A percentile compares a stretch with the other conserved stretches of the same genome.
Conservation (phyloP, 2,113 vertebrate species). For the Myrmecobius fasciatus region DNA sequence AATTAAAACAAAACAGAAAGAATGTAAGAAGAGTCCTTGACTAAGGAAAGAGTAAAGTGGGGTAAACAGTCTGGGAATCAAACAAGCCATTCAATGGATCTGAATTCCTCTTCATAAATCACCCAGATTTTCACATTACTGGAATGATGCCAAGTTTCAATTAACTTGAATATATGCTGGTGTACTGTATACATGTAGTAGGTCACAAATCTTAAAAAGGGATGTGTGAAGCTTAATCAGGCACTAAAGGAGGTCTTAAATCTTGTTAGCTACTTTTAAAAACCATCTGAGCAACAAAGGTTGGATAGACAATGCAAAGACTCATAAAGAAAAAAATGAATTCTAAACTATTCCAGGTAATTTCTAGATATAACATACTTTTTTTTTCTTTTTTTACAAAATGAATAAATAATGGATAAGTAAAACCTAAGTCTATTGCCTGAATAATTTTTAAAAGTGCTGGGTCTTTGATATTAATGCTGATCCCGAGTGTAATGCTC, state of each 20-base stretch:
- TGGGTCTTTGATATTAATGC: conserved; percentile 6
- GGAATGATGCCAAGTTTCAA: not conserved
- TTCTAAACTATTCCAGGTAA: not conserved
- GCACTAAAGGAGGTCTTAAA: not conserved
- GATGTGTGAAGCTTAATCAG: no score
- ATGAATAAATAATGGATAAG: not conserved
- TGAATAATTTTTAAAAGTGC: conserved; percentile 19
- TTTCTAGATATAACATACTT: not conserved
- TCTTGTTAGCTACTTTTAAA: not conserved
- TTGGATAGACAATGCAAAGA: not conserved
- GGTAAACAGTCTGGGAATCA: not conserved
- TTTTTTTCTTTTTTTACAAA: not conserved
- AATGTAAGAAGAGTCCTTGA: not conserved
- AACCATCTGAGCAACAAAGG: not conserved
- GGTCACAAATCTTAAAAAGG: not conserved
- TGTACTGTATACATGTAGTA: not conserved
- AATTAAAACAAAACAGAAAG: not conserved
- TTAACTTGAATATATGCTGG: not conserved
- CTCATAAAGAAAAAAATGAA: not conserved
- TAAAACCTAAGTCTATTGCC: not conserved
- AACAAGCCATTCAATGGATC: not conserved
- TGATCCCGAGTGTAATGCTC: no score
- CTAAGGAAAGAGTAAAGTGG: not conserved
- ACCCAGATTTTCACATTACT: no score
- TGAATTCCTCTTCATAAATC: not conserved